These are phyloP conservation scores for Penaeus chinensis DNA, from an alignment of 1,140 invertebrate species.

Conservation along the genomic window DNA sequence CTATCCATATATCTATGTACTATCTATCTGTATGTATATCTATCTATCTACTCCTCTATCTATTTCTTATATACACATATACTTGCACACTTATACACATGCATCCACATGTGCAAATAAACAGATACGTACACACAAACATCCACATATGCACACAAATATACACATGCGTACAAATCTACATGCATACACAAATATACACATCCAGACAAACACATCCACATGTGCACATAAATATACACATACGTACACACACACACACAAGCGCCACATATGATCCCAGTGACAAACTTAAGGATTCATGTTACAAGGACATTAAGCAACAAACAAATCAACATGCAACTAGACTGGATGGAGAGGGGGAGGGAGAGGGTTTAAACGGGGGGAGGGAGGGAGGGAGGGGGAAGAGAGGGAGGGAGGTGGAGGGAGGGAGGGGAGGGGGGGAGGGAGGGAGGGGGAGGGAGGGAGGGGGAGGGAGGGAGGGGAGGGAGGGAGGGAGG, in stretches of 20 bases:
- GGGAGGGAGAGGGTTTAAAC: not conserved
- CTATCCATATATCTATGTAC: not conserved
- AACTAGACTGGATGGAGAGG: not conserved
- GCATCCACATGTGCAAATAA: not conserved
- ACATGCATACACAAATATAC: not conserved
- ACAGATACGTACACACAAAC: not conserved
- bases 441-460: no score
- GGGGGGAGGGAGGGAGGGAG: not conserved
- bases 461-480: not conserved
- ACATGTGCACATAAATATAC: not conserved
- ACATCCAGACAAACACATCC: not conserved
- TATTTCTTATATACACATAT: not conserved
- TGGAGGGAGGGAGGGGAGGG: no score
- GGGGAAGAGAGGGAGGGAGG: not conserved
- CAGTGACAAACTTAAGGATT: no score
- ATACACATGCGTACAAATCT: not conserved
- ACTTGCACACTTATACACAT: not conserved
- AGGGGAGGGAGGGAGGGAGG: no score
- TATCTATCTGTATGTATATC: not conserved
- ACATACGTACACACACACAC: not conserved
- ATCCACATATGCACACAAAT: not conserved
- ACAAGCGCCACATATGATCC: not conserved
- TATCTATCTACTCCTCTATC: constrained; percentile 7
- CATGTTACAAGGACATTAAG: no score
- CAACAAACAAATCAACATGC: no score